These are phyloP conservation scores for Sussaba pulchella DNA, from an alignment of 2,888 invertebrate species.

Conservation along the genomic window DNA sequence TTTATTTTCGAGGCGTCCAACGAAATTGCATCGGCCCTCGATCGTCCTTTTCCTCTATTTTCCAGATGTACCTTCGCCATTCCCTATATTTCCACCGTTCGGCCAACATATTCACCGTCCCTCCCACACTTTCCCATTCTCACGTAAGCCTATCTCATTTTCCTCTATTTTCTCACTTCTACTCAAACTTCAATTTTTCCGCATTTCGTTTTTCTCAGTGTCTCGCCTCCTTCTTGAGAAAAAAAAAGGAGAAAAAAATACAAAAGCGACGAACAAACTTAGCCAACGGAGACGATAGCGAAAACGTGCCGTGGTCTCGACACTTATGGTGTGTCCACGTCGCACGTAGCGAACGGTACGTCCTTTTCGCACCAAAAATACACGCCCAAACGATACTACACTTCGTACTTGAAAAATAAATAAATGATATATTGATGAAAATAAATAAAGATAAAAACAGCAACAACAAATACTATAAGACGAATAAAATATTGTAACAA, in stretches of 20 bases:
- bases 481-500: conserved; percentile 45
- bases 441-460: conserved; percentile 1
- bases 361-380: conserved; percentile 1
- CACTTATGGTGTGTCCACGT: conserved; percentile 8
- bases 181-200: conserved; percentile 23
- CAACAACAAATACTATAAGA: conserved; percentile 29
- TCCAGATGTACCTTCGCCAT: conserved; percentile 21
- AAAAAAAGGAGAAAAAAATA: not conserved
- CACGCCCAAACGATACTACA: conserved; percentile 47
- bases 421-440: not conserved
- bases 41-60: conserved; percentile 50
- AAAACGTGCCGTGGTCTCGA: conserved; percentile 54
- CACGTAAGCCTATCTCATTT: conserved; percentile 26
- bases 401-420: conserved; percentile 54
- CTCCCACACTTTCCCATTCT: conserved; percentile 13
- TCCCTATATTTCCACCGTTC: not conserved
- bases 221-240: conserved; percentile 56
- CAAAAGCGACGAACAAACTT: too few species aligned
- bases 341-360: conserved; percentile 30
- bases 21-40: conserved; percentile 59
- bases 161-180: conserved; percentile 32
- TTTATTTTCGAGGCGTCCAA: conserved; percentile 62
- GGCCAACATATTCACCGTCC: not conserved
- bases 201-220: conserved; percentile 18
- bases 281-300: conserved; percentile 46